Conservation (phyloP, 2,888 invertebrate species). For the Melitaea athalia region DNA sequence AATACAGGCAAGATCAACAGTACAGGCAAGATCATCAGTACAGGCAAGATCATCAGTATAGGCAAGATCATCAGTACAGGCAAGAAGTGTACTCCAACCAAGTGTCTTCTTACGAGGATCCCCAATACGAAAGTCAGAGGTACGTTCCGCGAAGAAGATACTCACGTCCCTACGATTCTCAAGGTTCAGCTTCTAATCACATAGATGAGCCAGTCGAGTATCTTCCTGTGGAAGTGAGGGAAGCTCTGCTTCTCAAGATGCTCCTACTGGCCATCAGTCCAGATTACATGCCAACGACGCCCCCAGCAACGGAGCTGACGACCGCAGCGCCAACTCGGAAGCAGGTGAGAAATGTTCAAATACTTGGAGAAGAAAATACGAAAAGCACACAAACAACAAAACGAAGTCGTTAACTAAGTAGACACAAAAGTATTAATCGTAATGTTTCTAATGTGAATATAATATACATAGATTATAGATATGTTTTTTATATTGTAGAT, state of each 20-base stretch:
- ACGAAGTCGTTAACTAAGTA: conserved; percentile 49
- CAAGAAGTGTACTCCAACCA: conserved; percentile 69
- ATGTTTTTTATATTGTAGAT: conserved; percentile 28
- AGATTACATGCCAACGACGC: conserved; percentile 73
- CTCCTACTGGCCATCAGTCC: conserved; percentile 87
- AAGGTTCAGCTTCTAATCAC: conserved; percentile 68
- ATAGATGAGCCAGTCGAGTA: conserved; percentile 82
- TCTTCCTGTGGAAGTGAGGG: conserved; percentile 86
- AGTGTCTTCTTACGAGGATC: conserved; percentile 61
- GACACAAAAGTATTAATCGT: conserved; percentile 24
- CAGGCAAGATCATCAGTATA: conserved; percentile 59
- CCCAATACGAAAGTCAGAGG: conserved; percentile 75
- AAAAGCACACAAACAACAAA: conserved; percentile 60
- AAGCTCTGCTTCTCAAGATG: conserved; percentile 87
- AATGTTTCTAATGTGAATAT: conserved; percentile 26
- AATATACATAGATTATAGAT: conserved; percentile 26
- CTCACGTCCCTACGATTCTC: conserved; percentile 67
- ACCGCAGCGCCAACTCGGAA: conserved; percentile 79
- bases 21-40: conserved; percentile 63
- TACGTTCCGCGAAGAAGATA: conserved; percentile 71
- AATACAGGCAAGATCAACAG: conserved; percentile 58
- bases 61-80: conserved; percentile 58
- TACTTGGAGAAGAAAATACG: conserved; percentile 84
- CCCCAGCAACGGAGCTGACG: conserved; percentile 71
- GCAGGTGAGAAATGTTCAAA: conserved; percentile 87